These are phyloP conservation scores for Hypothenemus hampei DNA, from an alignment of 1,140 invertebrate species.

Conservation along the genomic window DNA sequence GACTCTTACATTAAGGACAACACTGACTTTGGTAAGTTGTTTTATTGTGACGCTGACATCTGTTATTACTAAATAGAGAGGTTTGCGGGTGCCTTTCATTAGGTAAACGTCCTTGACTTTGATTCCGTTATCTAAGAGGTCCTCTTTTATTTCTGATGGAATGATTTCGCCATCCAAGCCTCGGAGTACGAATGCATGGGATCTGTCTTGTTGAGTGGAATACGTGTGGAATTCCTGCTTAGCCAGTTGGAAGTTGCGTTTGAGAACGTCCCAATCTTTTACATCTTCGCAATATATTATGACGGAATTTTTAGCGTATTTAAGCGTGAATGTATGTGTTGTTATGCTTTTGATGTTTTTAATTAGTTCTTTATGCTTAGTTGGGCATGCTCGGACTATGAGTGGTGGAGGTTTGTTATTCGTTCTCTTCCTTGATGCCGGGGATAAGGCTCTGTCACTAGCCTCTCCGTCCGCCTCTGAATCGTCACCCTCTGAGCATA, in stretches of 20 bases:
- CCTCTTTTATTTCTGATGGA: not conserved
- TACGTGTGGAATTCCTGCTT: slow-evolving; percentile 13
- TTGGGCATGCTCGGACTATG: not conserved
- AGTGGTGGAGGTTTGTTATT: not conserved
- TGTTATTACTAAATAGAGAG: not conserved
- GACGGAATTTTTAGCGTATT: slow-evolving; percentile 2
- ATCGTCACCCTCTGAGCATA: too few species aligned
- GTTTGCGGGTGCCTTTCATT: not conserved
- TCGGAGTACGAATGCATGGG: slow-evolving; percentile 3
- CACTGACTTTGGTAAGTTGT: not conserved
- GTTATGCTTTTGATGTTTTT: not conserved
- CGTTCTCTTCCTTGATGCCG: not conserved
- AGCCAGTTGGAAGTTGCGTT: not conserved
- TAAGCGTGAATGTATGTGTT: not conserved
- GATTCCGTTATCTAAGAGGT: not conserved
- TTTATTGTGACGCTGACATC: not conserved
- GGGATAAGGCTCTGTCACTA: not conserved
- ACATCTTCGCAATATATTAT: slow-evolving; percentile 1
- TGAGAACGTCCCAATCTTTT: not conserved
- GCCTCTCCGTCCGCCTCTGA: too few species aligned
- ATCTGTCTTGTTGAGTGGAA: slow-evolving; percentile 5
- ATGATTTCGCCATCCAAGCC: slow-evolving; percentile 1
- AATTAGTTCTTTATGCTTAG: not conserved
- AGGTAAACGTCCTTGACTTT: not conserved
- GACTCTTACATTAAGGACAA: not conserved